Percentiles rank a stretch among this genome's conserved stretches.
These are phyloP conservation scores for Apamea epomidion DNA, from an alignment of 2,888 invertebrate genomes.

Conservation along the genomic window DNA sequence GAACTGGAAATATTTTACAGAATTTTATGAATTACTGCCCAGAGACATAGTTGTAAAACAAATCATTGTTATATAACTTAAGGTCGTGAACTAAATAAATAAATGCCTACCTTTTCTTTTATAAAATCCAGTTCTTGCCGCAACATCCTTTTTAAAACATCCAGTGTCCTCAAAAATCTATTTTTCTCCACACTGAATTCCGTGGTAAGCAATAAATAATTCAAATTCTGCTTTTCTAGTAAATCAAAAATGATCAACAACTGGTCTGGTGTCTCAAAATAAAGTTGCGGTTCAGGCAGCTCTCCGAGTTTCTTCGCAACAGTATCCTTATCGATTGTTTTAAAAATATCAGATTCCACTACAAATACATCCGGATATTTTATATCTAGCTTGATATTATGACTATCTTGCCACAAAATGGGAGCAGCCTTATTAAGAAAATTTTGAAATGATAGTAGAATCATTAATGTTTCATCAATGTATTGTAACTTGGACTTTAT, in stretches of 20 bases:
- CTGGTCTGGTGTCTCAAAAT: slow-evolving; percentile 83
- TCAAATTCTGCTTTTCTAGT: slow-evolving; percentile 86
- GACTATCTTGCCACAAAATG: slow-evolving; percentile 83
- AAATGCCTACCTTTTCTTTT: slow-evolving; percentile 79
- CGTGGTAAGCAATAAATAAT: slow-evolving; percentile 85
- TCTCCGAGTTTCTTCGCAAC: slow-evolving; percentile 74
- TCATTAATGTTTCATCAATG: slow-evolving; percentile 83
- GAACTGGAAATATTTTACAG: not conserved
- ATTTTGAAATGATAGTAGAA: slow-evolving; percentile 85
- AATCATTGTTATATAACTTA: not conserved
- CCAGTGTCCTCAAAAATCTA: slow-evolving; percentile 81
- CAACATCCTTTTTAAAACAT: slow-evolving; percentile 76
- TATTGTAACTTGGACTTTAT: slow-evolving; percentile 86
- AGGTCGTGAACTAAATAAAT: not conserved
- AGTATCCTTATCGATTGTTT: slow-evolving; percentile 73
- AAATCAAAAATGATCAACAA: slow-evolving; percentile 79
- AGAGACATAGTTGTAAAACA: not conserved
- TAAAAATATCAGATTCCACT: slow-evolving; percentile 80
- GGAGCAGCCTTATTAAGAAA: slow-evolving; percentile 85
- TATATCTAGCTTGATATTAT: slow-evolving; percentile 75
- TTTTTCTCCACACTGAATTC: slow-evolving; percentile 83
- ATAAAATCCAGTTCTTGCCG: slow-evolving; percentile 79
- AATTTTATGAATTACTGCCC: not conserved
- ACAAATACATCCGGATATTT: slow-evolving; percentile 78
- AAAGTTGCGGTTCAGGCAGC: slow-evolving; percentile 80